These are phyloP conservation scores for Pempheris klunzingeri DNA, from an alignment of 2,797 vertebrate species.

Conservation along the genomic window DNA sequence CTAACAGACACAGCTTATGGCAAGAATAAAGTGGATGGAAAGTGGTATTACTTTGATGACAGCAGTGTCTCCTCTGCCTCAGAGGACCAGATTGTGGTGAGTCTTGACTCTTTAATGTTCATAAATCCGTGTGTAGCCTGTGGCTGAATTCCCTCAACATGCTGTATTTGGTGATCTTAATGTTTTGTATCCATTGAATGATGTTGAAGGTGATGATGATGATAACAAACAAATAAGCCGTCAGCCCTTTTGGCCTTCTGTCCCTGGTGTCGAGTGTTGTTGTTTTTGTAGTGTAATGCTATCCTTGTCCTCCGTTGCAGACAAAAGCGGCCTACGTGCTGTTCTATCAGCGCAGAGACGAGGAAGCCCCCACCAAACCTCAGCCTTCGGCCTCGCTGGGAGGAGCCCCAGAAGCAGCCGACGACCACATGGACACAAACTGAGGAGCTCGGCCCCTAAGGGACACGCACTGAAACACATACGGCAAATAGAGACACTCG, in stretches of 20 bases:
- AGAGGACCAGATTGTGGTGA: conserved; percentile 98
- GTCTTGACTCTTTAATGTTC: conserved; percentile 49
- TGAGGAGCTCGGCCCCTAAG: conserved; percentile 71
- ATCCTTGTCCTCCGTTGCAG: conserved; percentile 77
- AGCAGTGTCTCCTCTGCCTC: conserved; percentile 93
- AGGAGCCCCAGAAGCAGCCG: conserved; percentile 78
- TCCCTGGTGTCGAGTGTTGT: conserved; percentile 56
- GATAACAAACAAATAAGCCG: neutral
- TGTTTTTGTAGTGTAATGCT: conserved; percentile 43
- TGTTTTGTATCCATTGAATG: neutral
- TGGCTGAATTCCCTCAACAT: neutral
- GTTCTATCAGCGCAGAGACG: conserved; percentile 92
- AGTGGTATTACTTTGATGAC: conserved; percentile 98
- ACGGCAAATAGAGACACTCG: conserved; percentile 75
- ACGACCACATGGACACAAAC: conserved; percentile 90
- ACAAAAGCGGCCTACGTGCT: conserved; percentile 97
- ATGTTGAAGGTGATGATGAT: too few relatives aligned
- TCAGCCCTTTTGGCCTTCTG: conserved; percentile 7
- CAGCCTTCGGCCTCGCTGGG: conserved; percentile 83
- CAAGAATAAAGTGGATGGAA: conserved; percentile 93
- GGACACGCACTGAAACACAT: conserved; percentile 78
- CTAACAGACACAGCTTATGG: conserved; percentile 93
- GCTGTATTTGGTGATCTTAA: neutral
- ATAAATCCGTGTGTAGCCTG: neutral
- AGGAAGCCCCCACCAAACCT: conserved; percentile 78